Evolutionary conservation across 1,140 invertebrate species (phyloP).

Genomic region (Globodera ellingtonae): DNA sequence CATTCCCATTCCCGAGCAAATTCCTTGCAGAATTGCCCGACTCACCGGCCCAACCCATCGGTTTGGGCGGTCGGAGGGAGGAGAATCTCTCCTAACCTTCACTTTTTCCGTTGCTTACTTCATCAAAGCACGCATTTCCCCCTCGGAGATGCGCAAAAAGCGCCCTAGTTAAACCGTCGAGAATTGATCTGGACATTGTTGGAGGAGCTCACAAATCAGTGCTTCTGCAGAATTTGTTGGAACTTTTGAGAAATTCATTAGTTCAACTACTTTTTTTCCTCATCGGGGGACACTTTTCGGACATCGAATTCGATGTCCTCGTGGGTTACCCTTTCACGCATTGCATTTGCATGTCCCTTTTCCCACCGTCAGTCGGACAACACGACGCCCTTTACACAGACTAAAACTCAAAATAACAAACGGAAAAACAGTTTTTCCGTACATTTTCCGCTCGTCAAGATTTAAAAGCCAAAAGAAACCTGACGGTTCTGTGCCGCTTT

Average conservation of each 20-base stretch:
- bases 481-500: no score
- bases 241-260: slow-evolving; percentile 10
- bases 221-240: slow-evolving; percentile 14
- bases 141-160: slow-evolving; percentile 35
- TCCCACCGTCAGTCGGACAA: background rate
- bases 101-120: slow-evolving; percentile 27
- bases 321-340: background rate
- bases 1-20: background rate
- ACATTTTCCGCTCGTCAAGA: no score
- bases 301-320: slow-evolving; percentile 16
- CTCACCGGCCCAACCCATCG: background rate
- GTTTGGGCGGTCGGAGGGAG: no score
- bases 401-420: no score
- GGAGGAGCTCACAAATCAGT: background rate
- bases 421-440: background rate
- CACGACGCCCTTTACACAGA: background rate
- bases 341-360: background rate
- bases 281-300: slow-evolving; percentile 29
- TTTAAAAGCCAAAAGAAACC: no score
- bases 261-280: slow-evolving; percentile 10
- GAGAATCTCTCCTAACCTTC: background rate
- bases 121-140: slow-evolving; percentile 9
- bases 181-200: slow-evolving; percentile 10
- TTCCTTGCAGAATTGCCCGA: background rate
- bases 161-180: slow-evolving; percentile 36